These are phyloP conservation scores for Pseudobourletiella spinata DNA, from an alignment of 1,140 invertebrate genomes.

Conservation along the genomic window DNA sequence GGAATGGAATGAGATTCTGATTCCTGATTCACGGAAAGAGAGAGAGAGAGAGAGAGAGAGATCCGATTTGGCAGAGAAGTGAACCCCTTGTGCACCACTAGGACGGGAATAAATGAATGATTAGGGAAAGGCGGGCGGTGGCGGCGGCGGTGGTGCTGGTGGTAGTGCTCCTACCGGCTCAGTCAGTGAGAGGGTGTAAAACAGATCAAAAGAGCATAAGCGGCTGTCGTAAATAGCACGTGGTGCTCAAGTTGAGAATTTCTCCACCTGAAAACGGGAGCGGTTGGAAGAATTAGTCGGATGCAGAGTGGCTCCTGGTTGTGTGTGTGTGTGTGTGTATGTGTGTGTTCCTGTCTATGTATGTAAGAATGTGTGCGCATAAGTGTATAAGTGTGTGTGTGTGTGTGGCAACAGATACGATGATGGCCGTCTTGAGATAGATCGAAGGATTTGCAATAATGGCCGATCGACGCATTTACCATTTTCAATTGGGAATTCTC, in stretches of 20 bases:
- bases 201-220: slow-evolving; percentile 25
- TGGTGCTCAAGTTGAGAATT: slow-evolving; percentile 6
- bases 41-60: neutral
- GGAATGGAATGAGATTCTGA: no score
- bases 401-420: slow-evolving; percentile 20
- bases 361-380: no score
- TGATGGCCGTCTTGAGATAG: slow-evolving; percentile 2
- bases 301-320: neutral
- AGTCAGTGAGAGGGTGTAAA: no score
- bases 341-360: no score
- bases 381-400: no score
- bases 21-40: neutral
- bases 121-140: neutral
- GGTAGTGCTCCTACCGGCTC: no score
- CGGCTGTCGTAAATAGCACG: slow-evolving; percentile 25
- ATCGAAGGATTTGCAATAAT: slow-evolving; percentile 22
- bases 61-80: no score
- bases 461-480: neutral
- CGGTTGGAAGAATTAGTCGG: slow-evolving; percentile 2
- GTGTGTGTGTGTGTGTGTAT: no score
- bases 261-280: slow-evolving; percentile 13
- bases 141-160: neutral
- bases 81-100: no score
- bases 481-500: no score
- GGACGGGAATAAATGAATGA: slow-evolving; percentile 9